phyloP scores from a whole-genome alignment of 2,888 invertebrate genomes.

The Pachycephus smyrnensis region DNA sequence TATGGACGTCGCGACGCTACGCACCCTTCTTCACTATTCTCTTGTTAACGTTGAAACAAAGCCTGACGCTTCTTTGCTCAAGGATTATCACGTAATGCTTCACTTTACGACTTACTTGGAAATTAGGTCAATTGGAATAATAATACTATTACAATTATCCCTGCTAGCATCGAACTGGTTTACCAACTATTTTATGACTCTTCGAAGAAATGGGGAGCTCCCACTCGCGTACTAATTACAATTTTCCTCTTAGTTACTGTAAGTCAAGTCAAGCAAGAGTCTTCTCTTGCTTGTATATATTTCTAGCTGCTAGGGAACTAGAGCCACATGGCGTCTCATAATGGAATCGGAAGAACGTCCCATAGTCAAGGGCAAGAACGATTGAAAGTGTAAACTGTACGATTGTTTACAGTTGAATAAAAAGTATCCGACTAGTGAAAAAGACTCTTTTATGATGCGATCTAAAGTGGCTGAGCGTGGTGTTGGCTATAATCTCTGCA shows the following conservation, averaged over 20 bases:
- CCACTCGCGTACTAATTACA: conserved; percentile 1
- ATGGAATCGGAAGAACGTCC: not conserved
- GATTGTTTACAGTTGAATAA: not conserved
- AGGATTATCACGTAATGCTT: not conserved
- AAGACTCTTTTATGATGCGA: not conserved
- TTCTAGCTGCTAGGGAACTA: not conserved
- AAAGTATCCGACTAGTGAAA: too few relatives aligned
- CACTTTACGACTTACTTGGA: not conserved
- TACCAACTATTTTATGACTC: conserved; percentile 2
- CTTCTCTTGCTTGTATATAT: not conserved
- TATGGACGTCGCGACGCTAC: not conserved
- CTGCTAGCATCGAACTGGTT: not conserved
- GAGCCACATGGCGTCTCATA: not conserved
- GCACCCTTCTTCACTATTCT: not conserved
- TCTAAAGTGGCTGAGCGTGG: not conserved
- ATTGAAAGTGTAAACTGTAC: not conserved
- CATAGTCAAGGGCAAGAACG: not conserved
- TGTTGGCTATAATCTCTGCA: not conserved
- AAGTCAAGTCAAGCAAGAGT: not conserved
- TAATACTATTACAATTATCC: not conserved
- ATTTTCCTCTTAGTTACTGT: not conserved
- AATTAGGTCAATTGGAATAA: conserved; percentile 4
- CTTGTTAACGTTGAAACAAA: not conserved
- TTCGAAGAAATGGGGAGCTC: not conserved
- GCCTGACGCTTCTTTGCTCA: not conserved